A percentile compares a stretch with the other conserved stretches of the same genome.
These are phyloP conservation scores for Carettochelys insculpta DNA, from an alignment of 2,113 vertebrate species.

Conservation along the genomic window DNA sequence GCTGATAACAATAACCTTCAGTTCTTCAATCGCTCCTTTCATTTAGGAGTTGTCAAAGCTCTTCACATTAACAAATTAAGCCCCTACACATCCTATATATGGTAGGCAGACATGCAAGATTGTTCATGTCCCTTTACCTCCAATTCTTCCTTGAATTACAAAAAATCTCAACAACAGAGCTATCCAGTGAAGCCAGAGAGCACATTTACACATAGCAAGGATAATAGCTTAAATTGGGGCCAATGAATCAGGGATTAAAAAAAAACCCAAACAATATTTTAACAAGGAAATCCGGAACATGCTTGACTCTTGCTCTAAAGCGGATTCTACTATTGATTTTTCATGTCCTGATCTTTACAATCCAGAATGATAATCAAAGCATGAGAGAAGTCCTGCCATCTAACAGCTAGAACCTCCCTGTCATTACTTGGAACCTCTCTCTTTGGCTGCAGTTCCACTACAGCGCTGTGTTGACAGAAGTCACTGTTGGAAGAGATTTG, in stretches of 20 bases:
- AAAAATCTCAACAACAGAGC: background rate
- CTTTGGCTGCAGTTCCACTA: too few species aligned
- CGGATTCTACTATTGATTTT: background rate
- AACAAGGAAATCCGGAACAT: background rate
- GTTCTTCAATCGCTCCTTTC: constrained; percentile 1
- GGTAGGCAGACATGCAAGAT: background rate
- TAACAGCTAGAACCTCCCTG: background rate
- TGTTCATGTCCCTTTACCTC: constrained; percentile 23
- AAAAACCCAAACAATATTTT: background rate
- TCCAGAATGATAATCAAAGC: background rate
- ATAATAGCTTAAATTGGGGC: background rate
- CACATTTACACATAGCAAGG: too few species aligned
- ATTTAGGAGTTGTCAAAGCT: background rate
- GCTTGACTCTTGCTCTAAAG: background rate
- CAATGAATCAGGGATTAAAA: background rate
- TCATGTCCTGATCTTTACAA: background rate
- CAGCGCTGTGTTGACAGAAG: too few species aligned
- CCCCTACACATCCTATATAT: constrained; percentile 28
- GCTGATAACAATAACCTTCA: constrained; percentile 11
- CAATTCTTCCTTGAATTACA: background rate
- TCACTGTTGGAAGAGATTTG: too few species aligned
- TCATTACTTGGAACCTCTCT: background rate
- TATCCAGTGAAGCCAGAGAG: too few species aligned
- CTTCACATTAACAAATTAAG: constrained; percentile 26
- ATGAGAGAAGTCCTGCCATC: background rate